phyloP scores from a whole-genome alignment of 2,888 invertebrate genomes.

The Peribatodes rhomboidaria region DNA sequence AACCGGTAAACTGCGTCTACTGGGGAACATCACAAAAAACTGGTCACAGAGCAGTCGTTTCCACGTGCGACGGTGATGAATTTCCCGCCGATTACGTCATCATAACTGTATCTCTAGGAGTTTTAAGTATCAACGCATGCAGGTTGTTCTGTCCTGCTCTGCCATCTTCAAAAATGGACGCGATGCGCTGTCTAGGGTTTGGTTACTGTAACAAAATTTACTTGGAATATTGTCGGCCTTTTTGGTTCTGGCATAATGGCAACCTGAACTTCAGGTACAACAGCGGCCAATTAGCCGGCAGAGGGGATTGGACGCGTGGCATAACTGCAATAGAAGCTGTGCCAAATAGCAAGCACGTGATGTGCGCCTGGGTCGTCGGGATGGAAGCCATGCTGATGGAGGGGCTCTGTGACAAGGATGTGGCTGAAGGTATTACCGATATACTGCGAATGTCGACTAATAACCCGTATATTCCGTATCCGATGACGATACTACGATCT shows the following conservation, averaged over 20 bases:
- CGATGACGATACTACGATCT: conserved; percentile 88
- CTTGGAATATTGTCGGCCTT: conserved; percentile 90
- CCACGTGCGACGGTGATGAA: conserved; percentile 89
- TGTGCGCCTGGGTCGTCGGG: conserved; percentile 91
- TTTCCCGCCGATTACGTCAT: conserved; percentile 93
- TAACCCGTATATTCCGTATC: conserved; percentile 89
- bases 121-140: conserved; percentile 88
- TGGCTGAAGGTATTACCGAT: conserved; percentile 88
- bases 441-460: conserved; percentile 87
- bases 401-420: conserved; percentile 88
- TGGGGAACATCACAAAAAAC: conserved; percentile 88
- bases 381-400: conserved; percentile 89
- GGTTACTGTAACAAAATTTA: conserved; percentile 93
- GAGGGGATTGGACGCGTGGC: conserved; percentile 91
- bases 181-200: conserved; percentile 89
- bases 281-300: conserved; percentile 79
- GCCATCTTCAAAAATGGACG: conserved; percentile 89
- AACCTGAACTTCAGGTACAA: conserved; percentile 88
- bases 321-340: conserved; percentile 90
- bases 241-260: conserved; percentile 90
- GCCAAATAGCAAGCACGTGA: conserved; percentile 89
- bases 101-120: conserved; percentile 92
- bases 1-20: conserved; percentile 89
- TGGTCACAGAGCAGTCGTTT: conserved; percentile 85
- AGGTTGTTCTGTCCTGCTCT: conserved; percentile 90